phyloP scores from a whole-genome alignment of 2,797 vertebrate genomes.

The Neomorphus geoffroyi region DNA sequence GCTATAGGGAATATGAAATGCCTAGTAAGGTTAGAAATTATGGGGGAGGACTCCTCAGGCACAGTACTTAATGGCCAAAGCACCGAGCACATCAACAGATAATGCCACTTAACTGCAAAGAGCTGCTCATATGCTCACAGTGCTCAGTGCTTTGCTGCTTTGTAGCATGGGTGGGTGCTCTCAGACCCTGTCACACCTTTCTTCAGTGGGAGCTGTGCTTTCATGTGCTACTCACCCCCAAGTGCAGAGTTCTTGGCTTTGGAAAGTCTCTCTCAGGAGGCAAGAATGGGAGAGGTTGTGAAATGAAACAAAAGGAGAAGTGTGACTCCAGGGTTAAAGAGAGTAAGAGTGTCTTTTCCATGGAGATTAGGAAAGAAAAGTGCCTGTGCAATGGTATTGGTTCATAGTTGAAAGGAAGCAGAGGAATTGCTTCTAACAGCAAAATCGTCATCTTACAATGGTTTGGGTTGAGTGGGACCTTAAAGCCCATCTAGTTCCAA shows the following conservation, averaged over 20 bases:
- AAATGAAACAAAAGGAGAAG: not conserved
- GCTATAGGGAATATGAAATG: not conserved
- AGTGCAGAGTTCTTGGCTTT: not conserved
- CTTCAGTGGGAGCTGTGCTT: not conserved
- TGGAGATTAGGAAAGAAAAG: not conserved
- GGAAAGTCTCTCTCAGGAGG: not conserved
- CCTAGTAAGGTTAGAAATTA: not conserved
- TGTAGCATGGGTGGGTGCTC: not conserved
- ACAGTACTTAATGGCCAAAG: not conserved
- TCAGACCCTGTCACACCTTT: not conserved
- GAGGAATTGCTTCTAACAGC: not conserved
- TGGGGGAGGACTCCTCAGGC: not conserved
- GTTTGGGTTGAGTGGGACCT: too few relatives aligned
- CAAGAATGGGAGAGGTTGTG: not conserved
- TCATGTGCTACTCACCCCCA: not conserved
- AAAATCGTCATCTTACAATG: not conserved
- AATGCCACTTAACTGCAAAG: not conserved
- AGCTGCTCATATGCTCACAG: not conserved
- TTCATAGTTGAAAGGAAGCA: not conserved
- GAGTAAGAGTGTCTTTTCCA: not conserved
- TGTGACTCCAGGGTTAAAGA: fast-evolving
- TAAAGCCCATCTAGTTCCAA: too few relatives aligned
- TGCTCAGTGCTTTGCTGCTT: not conserved
- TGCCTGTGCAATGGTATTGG: not conserved
- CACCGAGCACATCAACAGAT: not conserved